Conservation (phyloP, 2,888 invertebrate species). For the Ormyrus thymus region DNA sequence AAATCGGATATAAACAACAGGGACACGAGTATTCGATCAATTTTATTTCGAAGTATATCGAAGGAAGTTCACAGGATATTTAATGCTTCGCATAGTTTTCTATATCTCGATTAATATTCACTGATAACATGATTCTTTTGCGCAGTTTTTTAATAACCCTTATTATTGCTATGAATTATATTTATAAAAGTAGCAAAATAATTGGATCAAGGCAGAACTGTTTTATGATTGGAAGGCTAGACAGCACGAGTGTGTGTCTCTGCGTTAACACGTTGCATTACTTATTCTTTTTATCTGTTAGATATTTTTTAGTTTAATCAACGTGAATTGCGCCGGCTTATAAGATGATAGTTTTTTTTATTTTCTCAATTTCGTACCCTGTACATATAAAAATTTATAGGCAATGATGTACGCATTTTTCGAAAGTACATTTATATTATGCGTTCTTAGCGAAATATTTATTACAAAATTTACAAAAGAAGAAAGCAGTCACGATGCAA, state of each 20-base stretch:
- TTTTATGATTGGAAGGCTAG: constrained; percentile 57
- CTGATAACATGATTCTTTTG: constrained; percentile 54
- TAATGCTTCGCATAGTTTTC: constrained; percentile 30
- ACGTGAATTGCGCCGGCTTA: constrained; percentile 29
- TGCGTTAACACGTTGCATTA: constrained; percentile 43
- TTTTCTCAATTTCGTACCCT: constrained; percentile 43
- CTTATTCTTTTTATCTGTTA: constrained; percentile 22
- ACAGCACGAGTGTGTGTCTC: constrained; percentile 42
- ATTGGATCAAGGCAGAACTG: constrained; percentile 71
- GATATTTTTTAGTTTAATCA: constrained; percentile 40
- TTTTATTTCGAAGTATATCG: constrained; percentile 23
- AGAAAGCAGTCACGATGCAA: constrained; percentile 43
- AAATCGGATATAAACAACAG: constrained; percentile 46
- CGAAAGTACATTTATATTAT: constrained; percentile 41
- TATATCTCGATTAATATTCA: constrained; percentile 35
- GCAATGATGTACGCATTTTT: constrained; percentile 45
- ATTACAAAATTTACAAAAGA: constrained; percentile 49
- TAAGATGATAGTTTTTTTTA: constrained; percentile 27
- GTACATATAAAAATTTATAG: constrained; percentile 52
- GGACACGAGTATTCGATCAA: constrained; percentile 26
- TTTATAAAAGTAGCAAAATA: constrained; percentile 75
- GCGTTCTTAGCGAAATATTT: constrained; percentile 44
- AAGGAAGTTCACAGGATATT: constrained; percentile 38
- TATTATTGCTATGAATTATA: constrained; percentile 55
- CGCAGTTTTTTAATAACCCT: constrained; percentile 45